Percentiles rank a stretch among this genome's conserved stretches.
Evolutionary conservation across 1,140 invertebrate genomes (phyloP).

Genomic region (Leptestheria dahalacensis): DNA sequence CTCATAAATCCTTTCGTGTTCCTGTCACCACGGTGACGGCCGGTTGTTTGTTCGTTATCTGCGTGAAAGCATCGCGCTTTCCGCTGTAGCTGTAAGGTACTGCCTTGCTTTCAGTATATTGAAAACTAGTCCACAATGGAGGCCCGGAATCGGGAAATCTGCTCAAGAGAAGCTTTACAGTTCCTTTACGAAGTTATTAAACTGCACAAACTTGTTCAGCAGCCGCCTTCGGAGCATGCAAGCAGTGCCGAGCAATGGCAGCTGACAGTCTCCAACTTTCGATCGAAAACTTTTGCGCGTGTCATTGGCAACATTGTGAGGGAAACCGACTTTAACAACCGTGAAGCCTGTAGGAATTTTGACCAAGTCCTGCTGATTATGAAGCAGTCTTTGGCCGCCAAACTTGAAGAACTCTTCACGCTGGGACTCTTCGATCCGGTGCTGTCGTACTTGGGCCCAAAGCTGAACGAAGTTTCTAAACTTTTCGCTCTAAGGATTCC

Average conservation of each 20-base stretch:
- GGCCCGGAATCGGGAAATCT: background rate
- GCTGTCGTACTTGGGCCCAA: conserved; percentile 21
- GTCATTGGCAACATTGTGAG: background rate
- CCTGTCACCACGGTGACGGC: too few relatives aligned
- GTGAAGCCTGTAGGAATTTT: background rate
- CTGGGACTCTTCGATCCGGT: conserved; percentile 24
- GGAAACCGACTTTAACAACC: background rate
- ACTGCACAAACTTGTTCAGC: too few relatives aligned
- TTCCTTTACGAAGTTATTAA: background rate
- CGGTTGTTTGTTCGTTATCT: too few relatives aligned
- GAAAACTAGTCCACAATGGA: background rate
- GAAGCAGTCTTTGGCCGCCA: background rate
- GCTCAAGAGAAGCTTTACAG: background rate
- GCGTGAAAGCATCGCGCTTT: too few relatives aligned
- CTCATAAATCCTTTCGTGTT: too few relatives aligned
- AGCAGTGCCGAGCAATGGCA: background rate
- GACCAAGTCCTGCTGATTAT: background rate
- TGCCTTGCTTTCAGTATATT: too few relatives aligned
- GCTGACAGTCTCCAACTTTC: background rate
- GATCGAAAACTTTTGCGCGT: background rate
- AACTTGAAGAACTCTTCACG: conserved; percentile 18
- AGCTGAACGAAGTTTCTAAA: conserved; percentile 10
- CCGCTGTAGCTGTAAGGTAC: too few relatives aligned
- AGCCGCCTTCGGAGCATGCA: too few relatives aligned
- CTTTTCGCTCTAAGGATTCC: conserved; percentile 25